Evolutionary conservation across 2,797 vertebrate genomes (phyloP).

Genomic region (Peromyscus eremicus): DNA sequence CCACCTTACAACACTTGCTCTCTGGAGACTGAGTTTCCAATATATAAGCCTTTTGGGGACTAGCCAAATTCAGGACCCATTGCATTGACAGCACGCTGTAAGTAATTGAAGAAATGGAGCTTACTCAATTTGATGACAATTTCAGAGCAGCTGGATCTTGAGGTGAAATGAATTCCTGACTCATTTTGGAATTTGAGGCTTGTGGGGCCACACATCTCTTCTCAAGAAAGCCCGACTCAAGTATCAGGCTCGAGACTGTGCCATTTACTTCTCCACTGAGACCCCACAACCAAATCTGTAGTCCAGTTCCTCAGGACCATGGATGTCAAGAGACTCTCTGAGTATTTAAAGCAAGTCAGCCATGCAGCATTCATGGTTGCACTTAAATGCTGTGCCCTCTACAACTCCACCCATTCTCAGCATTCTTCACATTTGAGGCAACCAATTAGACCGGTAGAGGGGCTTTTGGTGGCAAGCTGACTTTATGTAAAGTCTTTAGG

Average conservation of each 20-base stretch:
- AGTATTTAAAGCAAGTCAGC: conserved; percentile 19
- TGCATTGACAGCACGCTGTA: neutral
- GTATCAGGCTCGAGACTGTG: neutral
- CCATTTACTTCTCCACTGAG: neutral
- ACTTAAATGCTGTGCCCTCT: neutral
- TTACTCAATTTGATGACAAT: neutral
- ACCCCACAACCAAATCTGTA: neutral
- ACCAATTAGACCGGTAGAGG: conserved; percentile 5
- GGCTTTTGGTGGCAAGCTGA: neutral
- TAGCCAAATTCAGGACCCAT: neutral
- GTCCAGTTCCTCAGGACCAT: neutral
- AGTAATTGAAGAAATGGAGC: neutral
- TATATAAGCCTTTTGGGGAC: neutral
- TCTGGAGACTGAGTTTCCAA: neutral
- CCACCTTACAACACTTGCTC: neutral
- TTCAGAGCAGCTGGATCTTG: conserved; percentile 8
- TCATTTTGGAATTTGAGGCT: conserved; percentile 29
- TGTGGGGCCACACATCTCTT: neutral
- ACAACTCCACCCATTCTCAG: conserved; percentile 8
- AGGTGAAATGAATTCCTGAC: neutral
- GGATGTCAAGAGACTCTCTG: neutral
- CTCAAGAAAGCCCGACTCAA: neutral
- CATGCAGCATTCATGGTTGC: neutral
- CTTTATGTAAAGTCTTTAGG: neutral
- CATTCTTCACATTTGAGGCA: neutral